phyloP scores from a whole-genome alignment of 2,797 vertebrate genomes.

The Streptopelia turtur region DNA sequence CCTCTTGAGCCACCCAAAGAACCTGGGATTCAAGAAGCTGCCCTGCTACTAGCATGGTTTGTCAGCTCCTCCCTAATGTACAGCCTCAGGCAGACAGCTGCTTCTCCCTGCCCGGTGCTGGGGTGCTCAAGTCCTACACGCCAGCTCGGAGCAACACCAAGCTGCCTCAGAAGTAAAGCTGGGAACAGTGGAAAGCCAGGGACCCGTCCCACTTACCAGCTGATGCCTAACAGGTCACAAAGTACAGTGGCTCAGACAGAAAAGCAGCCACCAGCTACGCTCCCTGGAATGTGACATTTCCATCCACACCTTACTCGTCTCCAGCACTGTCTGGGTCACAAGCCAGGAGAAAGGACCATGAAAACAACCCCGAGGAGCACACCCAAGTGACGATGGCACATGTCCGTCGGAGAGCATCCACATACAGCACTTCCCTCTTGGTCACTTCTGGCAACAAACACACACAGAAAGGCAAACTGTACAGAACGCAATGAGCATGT shows the following conservation, averaged over 20 bases:
- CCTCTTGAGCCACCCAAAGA: neutral
- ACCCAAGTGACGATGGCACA: neutral
- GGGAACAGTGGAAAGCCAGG: neutral
- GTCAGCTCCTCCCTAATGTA: neutral
- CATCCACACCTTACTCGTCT: neutral
- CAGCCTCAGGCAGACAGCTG: neutral
- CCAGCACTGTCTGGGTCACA: neutral
- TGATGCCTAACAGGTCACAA: neutral
- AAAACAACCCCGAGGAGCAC: neutral
- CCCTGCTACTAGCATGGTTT: neutral
- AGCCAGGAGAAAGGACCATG: neutral
- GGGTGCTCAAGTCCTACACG: neutral
- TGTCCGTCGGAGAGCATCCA: neutral
- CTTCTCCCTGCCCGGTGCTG: neutral
- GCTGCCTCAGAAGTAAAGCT: neutral
- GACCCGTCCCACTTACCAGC: neutral
- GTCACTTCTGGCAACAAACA: neutral
- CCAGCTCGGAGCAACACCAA: neutral
- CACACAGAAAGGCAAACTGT: neutral
- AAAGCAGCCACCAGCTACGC: neutral
- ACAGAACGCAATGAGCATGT: rapidly evolving
- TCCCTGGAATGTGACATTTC: neutral
- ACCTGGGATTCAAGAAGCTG: neutral
- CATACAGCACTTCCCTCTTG: neutral
- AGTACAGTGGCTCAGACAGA: neutral